phyloP scores from a whole-genome alignment of 2,113 vertebrate genomes.

The Tauraco erythrolophus region DNA sequence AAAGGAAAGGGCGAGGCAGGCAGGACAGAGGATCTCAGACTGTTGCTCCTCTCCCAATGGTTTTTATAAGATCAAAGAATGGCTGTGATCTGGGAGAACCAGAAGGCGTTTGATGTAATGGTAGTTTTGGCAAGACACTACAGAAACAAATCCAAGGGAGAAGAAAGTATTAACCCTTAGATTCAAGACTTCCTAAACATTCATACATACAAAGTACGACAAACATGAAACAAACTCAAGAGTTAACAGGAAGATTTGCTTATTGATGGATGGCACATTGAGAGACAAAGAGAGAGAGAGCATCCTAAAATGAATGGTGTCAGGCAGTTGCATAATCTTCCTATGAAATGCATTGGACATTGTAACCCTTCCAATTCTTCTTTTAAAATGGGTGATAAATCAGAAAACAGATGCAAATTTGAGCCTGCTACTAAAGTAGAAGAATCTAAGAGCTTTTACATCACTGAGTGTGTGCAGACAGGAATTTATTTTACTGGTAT shows the following conservation, averaged over 20 bases:
- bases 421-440: neutral
- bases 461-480: neutral
- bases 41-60: neutral
- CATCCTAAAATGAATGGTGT: neutral
- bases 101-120: constrained; percentile 48
- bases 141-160: neutral
- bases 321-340: neutral
- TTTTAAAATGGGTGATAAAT: neutral
- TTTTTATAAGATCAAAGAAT: constrained; percentile 59
- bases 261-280: neutral
- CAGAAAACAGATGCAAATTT: neutral
- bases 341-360: neutral
- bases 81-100: neutral
- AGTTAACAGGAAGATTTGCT: neutral
- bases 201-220: neutral
- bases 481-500: neutral
- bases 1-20: constrained; percentile 53
- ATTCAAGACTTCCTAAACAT: neutral
- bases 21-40: constrained; percentile 3
- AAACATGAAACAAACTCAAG: neutral
- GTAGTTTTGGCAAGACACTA: constrained; percentile 46
- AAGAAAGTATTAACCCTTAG: neutral
- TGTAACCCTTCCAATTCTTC: neutral
- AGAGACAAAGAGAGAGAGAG: neutral
- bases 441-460: neutral